Evolutionary conservation across 1,140 invertebrate species (phyloP).

Genomic region (Limonius californicus): DNA sequence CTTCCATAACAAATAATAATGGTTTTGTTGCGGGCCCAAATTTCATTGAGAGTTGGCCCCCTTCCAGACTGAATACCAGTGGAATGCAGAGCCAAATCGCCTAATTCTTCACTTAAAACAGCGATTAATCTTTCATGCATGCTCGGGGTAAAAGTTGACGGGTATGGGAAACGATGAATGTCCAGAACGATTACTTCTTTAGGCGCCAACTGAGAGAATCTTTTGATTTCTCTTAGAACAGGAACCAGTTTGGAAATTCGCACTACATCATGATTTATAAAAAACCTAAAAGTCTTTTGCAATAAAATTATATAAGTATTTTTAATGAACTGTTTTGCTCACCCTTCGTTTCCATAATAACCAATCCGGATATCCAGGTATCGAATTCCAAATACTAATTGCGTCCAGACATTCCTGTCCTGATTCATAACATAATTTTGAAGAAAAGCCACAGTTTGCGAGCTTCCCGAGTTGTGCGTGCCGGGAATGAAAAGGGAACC

Average conservation of each 20-base stretch:
- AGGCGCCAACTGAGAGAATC: conserved; percentile 58
- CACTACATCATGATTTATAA: conserved; percentile 68
- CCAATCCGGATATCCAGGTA: conserved; percentile 76
- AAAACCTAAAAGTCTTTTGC: conserved; percentile 55
- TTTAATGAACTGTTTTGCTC: conserved; percentile 5
- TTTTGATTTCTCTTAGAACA: conserved; percentile 58
- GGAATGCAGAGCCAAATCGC: conserved; percentile 51
- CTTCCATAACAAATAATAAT: conserved; percentile 63
- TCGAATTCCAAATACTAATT: conserved; percentile 74
- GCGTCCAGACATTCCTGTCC: conserved; percentile 72
- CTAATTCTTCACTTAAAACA: conserved; percentile 60
- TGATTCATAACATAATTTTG: conserved; percentile 60
- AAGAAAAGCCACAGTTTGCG: conserved; percentile 46
- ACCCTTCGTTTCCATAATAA: conserved; percentile 47
- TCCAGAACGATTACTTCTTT: conserved; percentile 68
- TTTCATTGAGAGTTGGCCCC: conserved; percentile 58
- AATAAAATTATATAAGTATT: background rate
- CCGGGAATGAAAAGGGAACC: conserved; percentile 61
- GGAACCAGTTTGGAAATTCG: conserved; percentile 60
- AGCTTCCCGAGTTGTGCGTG: conserved; percentile 67
- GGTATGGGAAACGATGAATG: conserved; percentile 68
- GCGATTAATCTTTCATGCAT: conserved; percentile 57
- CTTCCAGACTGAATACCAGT: conserved; percentile 47
- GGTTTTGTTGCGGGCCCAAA: conserved; percentile 58
- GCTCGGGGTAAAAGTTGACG: conserved; percentile 54